phyloP scores from a whole-genome alignment of 2,797 vertebrate species.

The Aplochiton taeniatus region DNA sequence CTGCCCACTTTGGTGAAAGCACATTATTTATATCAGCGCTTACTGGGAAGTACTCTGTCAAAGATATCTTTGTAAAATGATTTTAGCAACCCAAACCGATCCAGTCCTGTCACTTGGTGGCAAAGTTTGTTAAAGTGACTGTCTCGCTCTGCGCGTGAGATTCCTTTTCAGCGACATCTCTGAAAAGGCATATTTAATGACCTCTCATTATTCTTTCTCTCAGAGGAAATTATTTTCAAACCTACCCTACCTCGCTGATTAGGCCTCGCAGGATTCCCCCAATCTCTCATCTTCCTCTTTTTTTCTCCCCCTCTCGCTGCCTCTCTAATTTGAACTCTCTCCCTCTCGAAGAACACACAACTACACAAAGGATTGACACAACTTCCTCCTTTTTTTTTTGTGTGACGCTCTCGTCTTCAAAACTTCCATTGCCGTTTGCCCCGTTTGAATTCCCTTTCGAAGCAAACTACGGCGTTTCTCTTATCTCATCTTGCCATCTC shows the following conservation, averaged over 20 bases:
- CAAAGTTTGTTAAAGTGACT: conserved; percentile 19
- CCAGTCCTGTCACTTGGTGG: conserved; percentile 19
- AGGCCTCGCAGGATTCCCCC: conserved; percentile 64
- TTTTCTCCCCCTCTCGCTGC: conserved; percentile 36
- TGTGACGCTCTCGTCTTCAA: neutral
- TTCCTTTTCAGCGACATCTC: conserved; percentile 26
- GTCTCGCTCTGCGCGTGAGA: conserved; percentile 23
- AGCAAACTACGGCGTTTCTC: neutral
- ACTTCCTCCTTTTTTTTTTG: neutral
- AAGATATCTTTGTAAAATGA: conserved; percentile 6
- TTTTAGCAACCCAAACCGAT: conserved; percentile 10
- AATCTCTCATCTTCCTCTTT: conserved; percentile 38
- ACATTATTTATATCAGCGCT: no score
- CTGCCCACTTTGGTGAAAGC: no score
- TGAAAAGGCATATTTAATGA: conserved; percentile 70
- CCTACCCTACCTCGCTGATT: conserved; percentile 61
- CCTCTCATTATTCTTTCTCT: conserved; percentile 65
- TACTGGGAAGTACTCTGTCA: neutral
- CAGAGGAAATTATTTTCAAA: conserved; percentile 63
- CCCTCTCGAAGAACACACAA: no score
- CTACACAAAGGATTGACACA: no score
- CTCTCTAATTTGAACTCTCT: conserved; percentile 43
- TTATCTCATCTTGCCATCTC: neutral
- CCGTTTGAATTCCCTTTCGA: neutral
- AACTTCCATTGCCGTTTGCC: neutral